Percentiles rank a stretch among this genome's conserved stretches.
Conservation (phyloP, 2,797 vertebrate genomes). For the Leuciscus waleckii region DNA sequence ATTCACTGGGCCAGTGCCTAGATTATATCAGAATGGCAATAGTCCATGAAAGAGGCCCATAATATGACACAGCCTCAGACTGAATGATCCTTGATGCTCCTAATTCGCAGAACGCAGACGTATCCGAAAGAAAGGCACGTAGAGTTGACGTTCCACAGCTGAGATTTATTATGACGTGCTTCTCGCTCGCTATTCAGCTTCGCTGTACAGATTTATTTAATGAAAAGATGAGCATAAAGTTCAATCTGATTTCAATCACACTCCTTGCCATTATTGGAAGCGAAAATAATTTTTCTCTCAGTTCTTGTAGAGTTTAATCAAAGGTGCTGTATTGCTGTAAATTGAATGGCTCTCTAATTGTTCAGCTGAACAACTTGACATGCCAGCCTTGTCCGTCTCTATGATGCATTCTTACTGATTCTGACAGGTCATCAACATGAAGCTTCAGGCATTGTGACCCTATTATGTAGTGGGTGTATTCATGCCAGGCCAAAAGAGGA, state of each 20-base stretch:
- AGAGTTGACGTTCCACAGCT: slow-evolving; percentile 21
- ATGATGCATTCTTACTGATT: slow-evolving; percentile 21
- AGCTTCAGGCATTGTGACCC: slow-evolving; percentile 22
- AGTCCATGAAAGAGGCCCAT: slow-evolving; percentile 2
- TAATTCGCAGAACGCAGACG: not conserved
- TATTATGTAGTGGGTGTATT: slow-evolving; percentile 33
- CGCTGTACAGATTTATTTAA: not conserved
- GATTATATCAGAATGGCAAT: slow-evolving; percentile 26
- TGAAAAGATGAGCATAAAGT: slow-evolving; percentile 28
- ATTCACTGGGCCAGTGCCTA: slow-evolving; percentile 35
- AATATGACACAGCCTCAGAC: slow-evolving; percentile 14
- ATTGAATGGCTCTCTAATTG: slow-evolving; percentile 42
- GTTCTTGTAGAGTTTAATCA: slow-evolving; percentile 36
- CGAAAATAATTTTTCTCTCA: not conserved
- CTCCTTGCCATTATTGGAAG: not conserved
- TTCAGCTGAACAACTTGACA: slow-evolving; percentile 18
- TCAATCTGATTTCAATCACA: slow-evolving; percentile 19
- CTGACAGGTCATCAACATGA: slow-evolving; percentile 43
- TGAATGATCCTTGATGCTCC: slow-evolving; percentile 30
- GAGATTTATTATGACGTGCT: slow-evolving; percentile 30
- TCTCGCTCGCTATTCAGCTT: not conserved
- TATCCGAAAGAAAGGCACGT: not conserved
- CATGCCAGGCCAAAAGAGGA: slow-evolving; percentile 16
- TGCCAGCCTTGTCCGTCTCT: slow-evolving; percentile 17
- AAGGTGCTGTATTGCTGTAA: slow-evolving; percentile 36